A percentile compares a stretch with the other conserved stretches of the same genome.
Evolutionary conservation across 2,797 vertebrate species (phyloP).

Genomic region (Pipistrellus pygmaeus): DNA sequence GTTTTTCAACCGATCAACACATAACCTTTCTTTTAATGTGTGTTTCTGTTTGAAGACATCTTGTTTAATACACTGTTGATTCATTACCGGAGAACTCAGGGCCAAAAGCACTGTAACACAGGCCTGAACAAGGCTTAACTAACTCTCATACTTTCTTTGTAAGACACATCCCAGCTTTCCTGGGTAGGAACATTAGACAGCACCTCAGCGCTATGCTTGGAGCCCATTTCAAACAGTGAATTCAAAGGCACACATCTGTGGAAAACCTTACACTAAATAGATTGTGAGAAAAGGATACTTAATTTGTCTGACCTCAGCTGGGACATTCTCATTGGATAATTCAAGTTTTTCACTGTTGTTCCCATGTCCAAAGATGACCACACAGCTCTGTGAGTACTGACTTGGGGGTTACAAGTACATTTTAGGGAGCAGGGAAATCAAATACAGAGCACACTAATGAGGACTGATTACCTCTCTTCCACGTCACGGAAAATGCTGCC

Average conservation of each 20-base stretch:
- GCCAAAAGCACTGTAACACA: background rate
- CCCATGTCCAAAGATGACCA: background rate
- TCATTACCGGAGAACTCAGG: background rate
- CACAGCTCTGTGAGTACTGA: background rate
- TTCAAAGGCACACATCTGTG: background rate
- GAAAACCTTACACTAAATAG: background rate
- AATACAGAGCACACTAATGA: background rate
- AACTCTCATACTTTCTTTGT: background rate
- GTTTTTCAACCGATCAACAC: background rate
- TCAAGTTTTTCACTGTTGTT: background rate
- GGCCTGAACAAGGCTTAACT: background rate
- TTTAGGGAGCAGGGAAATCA: background rate
- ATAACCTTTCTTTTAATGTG: background rate
- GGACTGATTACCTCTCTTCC: background rate
- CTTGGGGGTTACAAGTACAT: background rate
- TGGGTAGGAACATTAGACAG: background rate
- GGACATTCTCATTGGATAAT: background rate
- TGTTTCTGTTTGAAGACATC: constrained; percentile 29
- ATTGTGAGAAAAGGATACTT: background rate
- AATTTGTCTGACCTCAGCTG: background rate
- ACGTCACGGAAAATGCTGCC: background rate
- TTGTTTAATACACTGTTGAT: background rate
- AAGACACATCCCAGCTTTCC: background rate
- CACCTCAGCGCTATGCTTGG: background rate
- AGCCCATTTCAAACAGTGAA: background rate